Evolutionary conservation across 2,888 invertebrate genomes (phyloP).

Genomic region (Blera fallax): DNA sequence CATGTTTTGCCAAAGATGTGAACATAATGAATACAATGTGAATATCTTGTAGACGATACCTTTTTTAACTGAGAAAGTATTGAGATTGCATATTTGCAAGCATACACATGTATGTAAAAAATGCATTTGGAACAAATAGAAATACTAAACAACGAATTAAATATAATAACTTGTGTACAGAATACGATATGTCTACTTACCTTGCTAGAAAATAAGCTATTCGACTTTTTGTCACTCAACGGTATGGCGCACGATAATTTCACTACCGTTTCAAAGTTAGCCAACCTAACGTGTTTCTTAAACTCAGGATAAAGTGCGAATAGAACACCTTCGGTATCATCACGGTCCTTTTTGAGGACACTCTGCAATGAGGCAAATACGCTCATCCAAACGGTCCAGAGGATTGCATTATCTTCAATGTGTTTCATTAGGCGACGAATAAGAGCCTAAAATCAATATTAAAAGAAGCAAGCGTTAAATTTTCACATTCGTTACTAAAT

Average conservation of each 20-base stretch:
- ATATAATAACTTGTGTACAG: no score
- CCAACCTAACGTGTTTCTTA: slow-evolving; percentile 78
- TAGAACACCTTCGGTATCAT: slow-evolving; percentile 79
- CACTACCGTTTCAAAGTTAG: slow-evolving; percentile 79
- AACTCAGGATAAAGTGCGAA: slow-evolving; percentile 80
- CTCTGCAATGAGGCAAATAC: slow-evolving; percentile 79
- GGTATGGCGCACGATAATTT: slow-evolving; percentile 78
- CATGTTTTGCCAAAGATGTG: no score
- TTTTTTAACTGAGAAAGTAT: no score
- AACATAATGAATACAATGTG: no score
- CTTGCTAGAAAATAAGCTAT: slow-evolving; percentile 80
- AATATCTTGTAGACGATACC: no score
- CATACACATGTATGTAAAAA: no score
- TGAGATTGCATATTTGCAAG: no score
- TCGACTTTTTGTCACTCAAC: slow-evolving; percentile 79
- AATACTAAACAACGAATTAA: no score
- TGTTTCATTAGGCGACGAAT: slow-evolving; percentile 86
- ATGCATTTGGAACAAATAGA: no score
- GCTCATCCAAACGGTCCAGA: slow-evolving; percentile 81
- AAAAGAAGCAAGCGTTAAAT: background rate
- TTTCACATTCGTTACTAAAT: background rate
- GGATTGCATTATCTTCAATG: slow-evolving; percentile 78
- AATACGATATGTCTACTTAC: slow-evolving; percentile 75
- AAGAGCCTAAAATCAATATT: slow-evolving; percentile 84
- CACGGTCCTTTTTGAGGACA: slow-evolving; percentile 81